Percentiles rank a stretch among this genome's conserved stretches.
Conservation (phyloP, 35 echinoderm and acorn worm species). For the Heliocidaris erythrogramma region DNA sequence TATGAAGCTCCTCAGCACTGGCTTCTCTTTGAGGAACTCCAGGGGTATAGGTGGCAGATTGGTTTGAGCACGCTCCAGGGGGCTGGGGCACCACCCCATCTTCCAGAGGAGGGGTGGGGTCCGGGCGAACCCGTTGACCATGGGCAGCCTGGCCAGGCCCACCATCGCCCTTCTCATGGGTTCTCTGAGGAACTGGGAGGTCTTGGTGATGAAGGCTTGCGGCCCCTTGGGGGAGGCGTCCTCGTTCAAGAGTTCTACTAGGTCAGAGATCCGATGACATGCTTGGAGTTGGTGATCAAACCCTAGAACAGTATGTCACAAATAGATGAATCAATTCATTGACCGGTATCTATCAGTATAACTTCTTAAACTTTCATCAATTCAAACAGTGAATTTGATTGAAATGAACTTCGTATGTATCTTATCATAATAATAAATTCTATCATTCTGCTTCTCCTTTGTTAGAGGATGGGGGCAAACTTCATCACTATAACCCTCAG, state of each 20-base stretch:
- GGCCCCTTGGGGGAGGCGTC: slow-evolving; percentile 26
- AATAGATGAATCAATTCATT: background rate
- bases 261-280: slow-evolving; percentile 73
- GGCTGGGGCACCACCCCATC: slow-evolving; percentile 86
- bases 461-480: no score
- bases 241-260: slow-evolving; percentile 67
- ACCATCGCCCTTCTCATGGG: slow-evolving; percentile 79
- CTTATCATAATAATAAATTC: no score
- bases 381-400: no score
- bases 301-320: slow-evolving; percentile 29
- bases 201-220: slow-evolving; percentile 49
- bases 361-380: background rate
- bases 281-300: slow-evolving; percentile 64
- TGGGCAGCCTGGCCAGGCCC: slow-evolving; percentile 79
- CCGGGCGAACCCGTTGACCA: slow-evolving; percentile 85
- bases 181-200: slow-evolving; percentile 81
- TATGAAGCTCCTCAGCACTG: slow-evolving; percentile 88
- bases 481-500: no score
- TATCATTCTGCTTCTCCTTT: no score
- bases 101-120: slow-evolving; percentile 93
- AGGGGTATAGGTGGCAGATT: slow-evolving; percentile 82
- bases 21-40: slow-evolving; percentile 91
- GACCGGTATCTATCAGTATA: no score
- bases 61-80: slow-evolving; percentile 54
- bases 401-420: no score